phyloP scores from a whole-genome alignment of 92 coral and sea anemone genomes.

The Isaurus tuberculatus region DNA sequence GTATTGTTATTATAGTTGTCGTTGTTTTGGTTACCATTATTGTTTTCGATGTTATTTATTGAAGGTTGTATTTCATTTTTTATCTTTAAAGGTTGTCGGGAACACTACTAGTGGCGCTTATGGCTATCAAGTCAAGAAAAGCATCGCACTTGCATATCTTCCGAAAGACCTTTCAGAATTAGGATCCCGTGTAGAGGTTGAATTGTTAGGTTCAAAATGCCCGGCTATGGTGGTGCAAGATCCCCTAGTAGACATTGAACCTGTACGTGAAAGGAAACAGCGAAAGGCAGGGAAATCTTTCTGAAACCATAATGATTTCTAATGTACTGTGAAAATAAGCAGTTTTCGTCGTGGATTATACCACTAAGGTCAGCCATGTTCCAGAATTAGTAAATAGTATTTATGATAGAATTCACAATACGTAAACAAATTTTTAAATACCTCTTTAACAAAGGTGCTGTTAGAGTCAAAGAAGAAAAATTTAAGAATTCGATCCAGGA shows the following conservation, averaged over 20 bases:
- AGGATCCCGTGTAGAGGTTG: conserved; percentile 95
- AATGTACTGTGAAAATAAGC: not conserved
- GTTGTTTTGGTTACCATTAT: not conserved
- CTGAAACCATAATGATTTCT: not conserved
- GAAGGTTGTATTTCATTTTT: not conserved
- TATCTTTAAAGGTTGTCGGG: conserved; percentile 81
- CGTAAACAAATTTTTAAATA: no score
- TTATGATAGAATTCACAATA: no score
- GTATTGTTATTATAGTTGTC: no score
- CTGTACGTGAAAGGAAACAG: conserved; percentile 79
- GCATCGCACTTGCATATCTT: conserved; percentile 86
- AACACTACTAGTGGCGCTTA: conserved; percentile 91
- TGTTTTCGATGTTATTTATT: not conserved
- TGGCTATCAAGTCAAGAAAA: conserved; percentile 87
- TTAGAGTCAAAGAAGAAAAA: no score
- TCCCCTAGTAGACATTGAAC: conserved; percentile 92
- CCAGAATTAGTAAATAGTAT: no score
- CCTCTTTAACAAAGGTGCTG: no score
- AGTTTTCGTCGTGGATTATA: not conserved
- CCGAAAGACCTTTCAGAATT: conserved; percentile 87
- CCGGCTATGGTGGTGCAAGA: conserved; percentile 92
- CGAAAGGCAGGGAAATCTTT: conserved; percentile 67
- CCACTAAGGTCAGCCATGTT: not conserved
- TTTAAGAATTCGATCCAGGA: no score
- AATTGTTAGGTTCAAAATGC: conserved; percentile 81